Percentiles rank a stretch among this genome's conserved stretches.
Evolutionary conservation across 35 echinoderm and acorn worm species (phyloP).

Genomic region (Eucidaris tribuloides): DNA sequence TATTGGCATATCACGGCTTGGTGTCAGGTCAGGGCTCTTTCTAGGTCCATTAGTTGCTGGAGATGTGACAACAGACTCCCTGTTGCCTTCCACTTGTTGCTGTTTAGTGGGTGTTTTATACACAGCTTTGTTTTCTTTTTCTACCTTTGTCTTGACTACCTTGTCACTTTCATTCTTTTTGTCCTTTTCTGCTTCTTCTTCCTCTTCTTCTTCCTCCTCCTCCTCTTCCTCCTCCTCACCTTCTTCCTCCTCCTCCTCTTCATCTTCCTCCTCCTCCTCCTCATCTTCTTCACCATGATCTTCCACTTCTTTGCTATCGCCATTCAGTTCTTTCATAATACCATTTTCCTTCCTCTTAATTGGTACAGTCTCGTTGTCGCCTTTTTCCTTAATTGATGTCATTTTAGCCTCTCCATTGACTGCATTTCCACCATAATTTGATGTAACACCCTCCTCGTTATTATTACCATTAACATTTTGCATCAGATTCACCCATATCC

Average conservation of each 20-base stretch:
- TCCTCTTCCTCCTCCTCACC: neutral
- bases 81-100: neutral
- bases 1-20: slow-evolving; percentile 41
- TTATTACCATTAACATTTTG: slow-evolving; percentile 6
- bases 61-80: neutral
- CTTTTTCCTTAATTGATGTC: neutral
- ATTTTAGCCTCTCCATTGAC: neutral
- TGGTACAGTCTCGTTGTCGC: neutral
- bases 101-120: neutral
- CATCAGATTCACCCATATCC: slow-evolving; percentile 80
- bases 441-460: neutral
- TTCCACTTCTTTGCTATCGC: neutral
- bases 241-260: slow-evolving; percentile 3
- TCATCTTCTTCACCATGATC: neutral
- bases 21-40: slow-evolving; percentile 3
- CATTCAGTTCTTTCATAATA: slow-evolving; percentile 5
- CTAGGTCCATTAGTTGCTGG: neutral
- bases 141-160: neutral
- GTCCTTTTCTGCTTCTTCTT: neutral
- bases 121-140: slow-evolving; percentile 19
- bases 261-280: slow-evolving; percentile 38
- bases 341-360: slow-evolving; percentile 17
- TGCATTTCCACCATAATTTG: too few relatives aligned
- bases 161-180: neutral
- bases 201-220: neutral